phyloP scores from a whole-genome alignment of 2,797 vertebrate species.

The Phoebastria nigripes region DNA sequence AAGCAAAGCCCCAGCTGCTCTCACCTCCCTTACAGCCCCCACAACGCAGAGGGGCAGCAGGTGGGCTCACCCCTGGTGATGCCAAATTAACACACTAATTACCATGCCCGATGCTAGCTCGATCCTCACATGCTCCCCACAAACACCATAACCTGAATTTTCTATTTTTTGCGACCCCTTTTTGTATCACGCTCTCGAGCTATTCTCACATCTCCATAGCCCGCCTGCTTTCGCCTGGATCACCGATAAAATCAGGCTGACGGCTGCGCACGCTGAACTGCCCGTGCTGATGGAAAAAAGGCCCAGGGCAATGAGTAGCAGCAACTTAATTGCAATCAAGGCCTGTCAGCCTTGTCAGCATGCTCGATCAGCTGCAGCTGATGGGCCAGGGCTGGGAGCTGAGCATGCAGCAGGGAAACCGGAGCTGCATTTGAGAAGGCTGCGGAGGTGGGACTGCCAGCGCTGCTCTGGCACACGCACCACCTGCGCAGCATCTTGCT shows the following conservation, averaged over 20 bases:
- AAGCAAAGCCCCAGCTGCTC: not conserved
- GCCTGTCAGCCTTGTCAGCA: not conserved
- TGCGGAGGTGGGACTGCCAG: not conserved
- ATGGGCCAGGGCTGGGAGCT: not conserved
- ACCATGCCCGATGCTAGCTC: not conserved
- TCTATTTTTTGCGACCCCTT: not conserved
- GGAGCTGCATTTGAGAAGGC: not conserved
- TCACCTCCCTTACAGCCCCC: not conserved
- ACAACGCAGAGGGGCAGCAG: fast-evolving
- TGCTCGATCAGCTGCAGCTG: not conserved
- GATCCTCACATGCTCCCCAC: fast-evolving
- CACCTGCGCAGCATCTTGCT: not conserved
- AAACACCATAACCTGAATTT: not conserved
- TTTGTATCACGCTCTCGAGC: fast-evolving
- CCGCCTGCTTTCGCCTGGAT: not conserved
- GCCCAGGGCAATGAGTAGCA: not conserved
- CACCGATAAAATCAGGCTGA: not conserved
- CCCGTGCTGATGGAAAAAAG: not conserved
- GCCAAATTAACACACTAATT: not conserved
- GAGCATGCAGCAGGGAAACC: not conserved
- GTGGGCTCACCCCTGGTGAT: not conserved
- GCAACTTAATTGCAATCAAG: not conserved
- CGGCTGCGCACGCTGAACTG: not conserved
- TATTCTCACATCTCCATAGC: not conserved
- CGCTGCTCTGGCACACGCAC: not conserved